Evolutionary conservation across 2,113 vertebrate species (phyloP).

Genomic region (Gopherus flavomarginatus): DNA sequence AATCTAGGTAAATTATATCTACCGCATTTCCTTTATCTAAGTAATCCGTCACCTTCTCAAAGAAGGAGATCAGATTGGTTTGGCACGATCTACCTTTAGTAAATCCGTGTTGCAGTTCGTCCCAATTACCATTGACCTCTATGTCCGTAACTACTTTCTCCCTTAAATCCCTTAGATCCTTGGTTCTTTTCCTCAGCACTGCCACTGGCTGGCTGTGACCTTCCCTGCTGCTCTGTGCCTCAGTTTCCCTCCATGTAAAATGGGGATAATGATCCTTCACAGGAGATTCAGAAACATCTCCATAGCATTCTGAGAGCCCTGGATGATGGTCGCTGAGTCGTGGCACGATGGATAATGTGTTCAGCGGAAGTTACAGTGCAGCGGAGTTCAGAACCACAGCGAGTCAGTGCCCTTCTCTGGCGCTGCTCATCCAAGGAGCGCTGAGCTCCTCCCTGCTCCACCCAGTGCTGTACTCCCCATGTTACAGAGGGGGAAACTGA

Average conservation of each 20-base stretch:
- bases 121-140: no score
- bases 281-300: neutral
- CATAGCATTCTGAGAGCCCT: neutral
- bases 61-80: no score
- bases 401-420: neutral
- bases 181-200: neutral
- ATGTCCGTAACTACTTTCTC: no score
- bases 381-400: neutral
- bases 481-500: neutral
- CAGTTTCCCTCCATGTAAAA: neutral
- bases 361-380: neutral
- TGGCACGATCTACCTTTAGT: no score
- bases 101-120: no score
- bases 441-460: neutral
- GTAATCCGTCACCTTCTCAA: no score
- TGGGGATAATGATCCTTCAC: neutral
- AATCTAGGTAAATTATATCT: no score
- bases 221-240: neutral
- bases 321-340: neutral
- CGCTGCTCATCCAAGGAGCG: neutral
- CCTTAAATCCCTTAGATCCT: no score
- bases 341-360: neutral
- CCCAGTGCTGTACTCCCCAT: neutral
- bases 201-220: neutral
- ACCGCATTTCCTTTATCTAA: no score